Evolutionary conservation across 2,113 vertebrate species (phyloP), one percentile per base, ranked within the genome.

Genomic region (Phocoena sinus): DNA sequence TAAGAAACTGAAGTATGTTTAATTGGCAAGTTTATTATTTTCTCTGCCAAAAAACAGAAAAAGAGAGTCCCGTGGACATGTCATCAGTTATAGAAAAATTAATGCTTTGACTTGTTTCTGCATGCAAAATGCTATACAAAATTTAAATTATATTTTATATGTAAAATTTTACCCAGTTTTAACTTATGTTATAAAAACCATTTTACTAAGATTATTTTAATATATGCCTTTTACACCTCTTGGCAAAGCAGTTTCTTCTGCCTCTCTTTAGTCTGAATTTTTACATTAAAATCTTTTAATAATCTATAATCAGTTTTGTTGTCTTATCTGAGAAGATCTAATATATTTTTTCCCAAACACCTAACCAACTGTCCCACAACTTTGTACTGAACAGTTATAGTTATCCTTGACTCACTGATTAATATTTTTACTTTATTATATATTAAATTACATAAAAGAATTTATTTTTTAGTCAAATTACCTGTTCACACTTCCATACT

Each of bases 391-490:
- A 86, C 65, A 86, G 53, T 53, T 53, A 90, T 53, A 92, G 60
- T 93, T 10, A 60, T 77, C 65, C 71, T 87, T 88, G 28, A 74
- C 33, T 86, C 12, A 74, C 56, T 93, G 38, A 93, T 58, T 86
- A 60, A 95, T 88, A 10, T 47, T 82, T 89, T 71, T 11, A 63
- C 21, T 89, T 91, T 95, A 73, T 73, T 62, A 67, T 62, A 60
- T 47, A 74, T 63, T 93, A 95, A 96, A 82, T 76, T 76, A 80
- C 28, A 44, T 68, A 94, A 86, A 7, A 71, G 11, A 89, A 41
- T 93, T 89, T 81, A 92, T 74, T 79, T 79, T 93, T 41, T 92
- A 92, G 50, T 87, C 81, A 90, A 70, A 91, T 44, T 89, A 95
- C 85, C 88, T 96, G 33, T 95, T 41, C 50, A 77, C 4, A 63